phyloP scores from a whole-genome alignment of 2,113 vertebrate genomes.

The Oreochromis spilurus region DNA sequence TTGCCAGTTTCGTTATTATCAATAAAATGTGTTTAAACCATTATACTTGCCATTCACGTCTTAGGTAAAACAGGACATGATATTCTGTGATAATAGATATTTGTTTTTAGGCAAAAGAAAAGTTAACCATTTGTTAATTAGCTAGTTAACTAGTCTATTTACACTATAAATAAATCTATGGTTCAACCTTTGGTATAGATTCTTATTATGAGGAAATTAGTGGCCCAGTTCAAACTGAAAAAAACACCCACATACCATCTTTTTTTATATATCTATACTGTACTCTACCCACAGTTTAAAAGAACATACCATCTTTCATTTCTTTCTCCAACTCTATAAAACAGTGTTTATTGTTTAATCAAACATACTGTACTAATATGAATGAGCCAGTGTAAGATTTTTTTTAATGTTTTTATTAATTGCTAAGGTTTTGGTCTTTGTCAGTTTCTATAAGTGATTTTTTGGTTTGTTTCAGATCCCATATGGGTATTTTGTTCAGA shows the following conservation, averaged over 20 bases:
- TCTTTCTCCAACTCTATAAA: background rate
- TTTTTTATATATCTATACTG: background rate
- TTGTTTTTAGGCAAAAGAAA: background rate
- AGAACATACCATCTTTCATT: background rate
- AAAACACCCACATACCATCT: background rate
- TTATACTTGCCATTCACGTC: background rate
- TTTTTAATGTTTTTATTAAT: background rate
- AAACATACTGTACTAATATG: background rate
- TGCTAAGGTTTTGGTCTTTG: too few species aligned
- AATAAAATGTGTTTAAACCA: background rate
- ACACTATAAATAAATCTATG: background rate
- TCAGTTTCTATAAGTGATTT: background rate
- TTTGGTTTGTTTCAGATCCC: background rate
- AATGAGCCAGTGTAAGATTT: background rate
- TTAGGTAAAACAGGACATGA: background rate
- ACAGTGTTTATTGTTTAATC: background rate
- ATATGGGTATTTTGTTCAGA: background rate
- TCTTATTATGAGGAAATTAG: background rate
- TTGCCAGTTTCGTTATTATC: background rate
- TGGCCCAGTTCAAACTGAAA: background rate
- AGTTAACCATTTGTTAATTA: background rate
- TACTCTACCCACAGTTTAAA: background rate
- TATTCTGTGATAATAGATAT: background rate
- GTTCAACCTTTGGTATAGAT: background rate
- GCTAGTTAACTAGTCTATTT: background rate